Evolutionary conservation across 2,888 invertebrate species (phyloP).

Genomic region (Melanargia galathea): DNA sequence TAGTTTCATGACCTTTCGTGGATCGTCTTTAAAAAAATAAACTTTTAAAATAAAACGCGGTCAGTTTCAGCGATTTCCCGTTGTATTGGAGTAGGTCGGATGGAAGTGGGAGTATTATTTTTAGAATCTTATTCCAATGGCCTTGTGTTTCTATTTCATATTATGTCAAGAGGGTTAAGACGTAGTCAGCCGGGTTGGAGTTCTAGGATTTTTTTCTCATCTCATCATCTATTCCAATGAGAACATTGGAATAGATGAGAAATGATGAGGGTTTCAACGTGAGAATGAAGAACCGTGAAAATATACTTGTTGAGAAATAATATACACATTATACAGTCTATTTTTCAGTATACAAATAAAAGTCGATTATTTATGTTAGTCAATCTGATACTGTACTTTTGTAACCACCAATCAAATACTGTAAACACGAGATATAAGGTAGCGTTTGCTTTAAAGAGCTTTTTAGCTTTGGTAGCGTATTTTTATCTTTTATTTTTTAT

Average conservation of each 20-base stretch:
- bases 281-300: conserved; percentile 6
- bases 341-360: conserved; percentile 5
- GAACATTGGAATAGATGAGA: too few species aligned
- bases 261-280: conserved; percentile 19
- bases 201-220: conserved; percentile 39
- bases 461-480: not conserved
- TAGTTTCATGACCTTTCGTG: not conserved
- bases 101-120: conserved; percentile 40
- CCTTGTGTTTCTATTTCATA: conserved; percentile 42
- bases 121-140: conserved; percentile 42
- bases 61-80: conserved; percentile 31
- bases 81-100: conserved; percentile 35
- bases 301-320: conserved; percentile 13
- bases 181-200: conserved; percentile 40
- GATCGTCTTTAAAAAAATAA: conserved; percentile 13
- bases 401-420: too few species aligned
- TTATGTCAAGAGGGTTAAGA: conserved; percentile 41
- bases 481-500: not conserved
- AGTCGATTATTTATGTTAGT: not conserved
- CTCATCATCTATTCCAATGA: conserved; percentile 32
- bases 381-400: not conserved
- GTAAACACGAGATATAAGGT: not conserved
- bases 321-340: too few species aligned
- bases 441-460: not conserved
- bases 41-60: conserved; percentile 19